Evolutionary conservation across 2,797 vertebrate species (phyloP).

Genomic region (Sphenodon punctatus): DNA sequence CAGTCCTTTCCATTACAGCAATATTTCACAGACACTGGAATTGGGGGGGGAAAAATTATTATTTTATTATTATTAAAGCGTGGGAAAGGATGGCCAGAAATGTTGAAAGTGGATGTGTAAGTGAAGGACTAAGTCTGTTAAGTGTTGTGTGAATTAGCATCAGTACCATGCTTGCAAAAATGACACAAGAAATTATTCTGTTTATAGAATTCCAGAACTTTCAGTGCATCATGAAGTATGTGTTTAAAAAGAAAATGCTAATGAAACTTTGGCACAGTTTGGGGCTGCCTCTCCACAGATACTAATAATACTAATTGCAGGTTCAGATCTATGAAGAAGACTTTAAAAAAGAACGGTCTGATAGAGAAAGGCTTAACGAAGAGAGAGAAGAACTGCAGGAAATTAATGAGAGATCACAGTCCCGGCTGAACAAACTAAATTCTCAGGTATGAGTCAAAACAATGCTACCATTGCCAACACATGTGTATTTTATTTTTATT

Average conservation of each 20-base stretch:
- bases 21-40: accelerated
- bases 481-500: conserved; percentile 45
- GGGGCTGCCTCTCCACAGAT: not conserved
- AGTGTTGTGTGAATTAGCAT: not conserved
- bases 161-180: not conserved
- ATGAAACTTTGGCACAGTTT: not conserved
- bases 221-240: too few species aligned
- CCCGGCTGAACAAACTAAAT: conserved; percentile 60
- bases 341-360: conserved; percentile 76
- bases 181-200: accelerated
- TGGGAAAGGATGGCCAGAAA: not conserved
- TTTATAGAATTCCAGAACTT: not conserved
- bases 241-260: conserved; percentile 9
- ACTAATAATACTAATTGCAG: conserved; percentile 37
- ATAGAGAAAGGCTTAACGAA: conserved; percentile 75
- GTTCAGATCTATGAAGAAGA: conserved; percentile 80
- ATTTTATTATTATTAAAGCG: not conserved
- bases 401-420: conserved; percentile 53
- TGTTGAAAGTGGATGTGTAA: not conserved
- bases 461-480: conserved; percentile 22
- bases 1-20: not conserved
- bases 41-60: not conserved
- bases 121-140: not conserved
- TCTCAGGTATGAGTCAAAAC: conserved; percentile 67
- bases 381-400: conserved; percentile 72